phyloP scores from a whole-genome alignment of 2,113 vertebrate species.

The Cinclus cinclus region DNA sequence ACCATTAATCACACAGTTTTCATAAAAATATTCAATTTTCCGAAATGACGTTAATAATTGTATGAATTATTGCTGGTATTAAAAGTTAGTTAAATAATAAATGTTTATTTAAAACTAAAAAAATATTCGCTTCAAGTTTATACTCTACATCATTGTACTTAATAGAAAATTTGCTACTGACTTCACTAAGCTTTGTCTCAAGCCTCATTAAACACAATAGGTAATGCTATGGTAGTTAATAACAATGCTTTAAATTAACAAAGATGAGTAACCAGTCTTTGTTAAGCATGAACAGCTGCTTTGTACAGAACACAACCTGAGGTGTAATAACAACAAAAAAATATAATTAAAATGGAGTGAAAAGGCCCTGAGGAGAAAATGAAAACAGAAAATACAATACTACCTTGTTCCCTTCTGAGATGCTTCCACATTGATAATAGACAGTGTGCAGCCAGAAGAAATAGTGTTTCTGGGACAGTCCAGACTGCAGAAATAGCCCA shows the following conservation, averaged over 20 bases:
- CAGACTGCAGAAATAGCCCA: neutral
- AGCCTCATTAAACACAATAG: slow-evolving; percentile 19
- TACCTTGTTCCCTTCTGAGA: neutral
- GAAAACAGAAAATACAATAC: neutral
- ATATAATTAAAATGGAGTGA: neutral
- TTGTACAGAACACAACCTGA: neutral
- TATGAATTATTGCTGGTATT: neutral
- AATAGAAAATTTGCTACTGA: neutral
- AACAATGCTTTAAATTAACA: neutral
- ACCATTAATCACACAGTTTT: neutral
- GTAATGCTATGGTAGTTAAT: neutral
- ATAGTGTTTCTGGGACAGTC: neutral
- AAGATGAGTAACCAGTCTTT: neutral
- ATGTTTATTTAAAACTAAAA: slow-evolving; percentile 1
- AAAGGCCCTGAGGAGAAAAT: neutral
- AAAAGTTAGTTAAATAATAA: neutral
- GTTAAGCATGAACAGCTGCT: neutral
- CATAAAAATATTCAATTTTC: neutral
- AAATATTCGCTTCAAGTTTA: neutral
- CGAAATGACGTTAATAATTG: neutral
- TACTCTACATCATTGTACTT: neutral
- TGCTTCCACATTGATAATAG: neutral
- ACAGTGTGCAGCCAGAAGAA: neutral
- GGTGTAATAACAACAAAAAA: neutral
- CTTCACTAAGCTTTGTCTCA: slow-evolving; percentile 5